Evolutionary conservation across 2,113 vertebrate species (phyloP).

Genomic region (Cromileptes altivelis): DNA sequence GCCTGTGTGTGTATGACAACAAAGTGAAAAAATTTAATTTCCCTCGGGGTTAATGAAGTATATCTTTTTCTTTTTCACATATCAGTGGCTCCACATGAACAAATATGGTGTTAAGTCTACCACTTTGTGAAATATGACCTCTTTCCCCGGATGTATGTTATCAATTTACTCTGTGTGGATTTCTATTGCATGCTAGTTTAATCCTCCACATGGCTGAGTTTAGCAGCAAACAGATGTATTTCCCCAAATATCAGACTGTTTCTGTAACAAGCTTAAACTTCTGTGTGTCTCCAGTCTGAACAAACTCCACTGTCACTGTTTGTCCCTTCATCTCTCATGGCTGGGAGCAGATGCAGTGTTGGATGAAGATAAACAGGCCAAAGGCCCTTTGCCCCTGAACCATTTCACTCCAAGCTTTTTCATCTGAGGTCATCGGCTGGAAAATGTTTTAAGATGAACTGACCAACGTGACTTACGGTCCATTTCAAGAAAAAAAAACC

Average conservation of each 20-base stretch:
- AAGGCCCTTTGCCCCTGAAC: not conserved
- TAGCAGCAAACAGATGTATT: constrained; percentile 1
- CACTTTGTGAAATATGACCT: no score
- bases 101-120: no score
- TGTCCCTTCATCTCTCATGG: not conserved
- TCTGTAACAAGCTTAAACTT: not conserved
- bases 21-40: no score
- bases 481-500: not conserved
- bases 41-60: no score
- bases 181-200: no score
- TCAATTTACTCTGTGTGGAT: no score
- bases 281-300: not conserved
- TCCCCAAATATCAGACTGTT: not conserved
- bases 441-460: not conserved
- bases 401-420: not conserved
- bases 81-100: no score
- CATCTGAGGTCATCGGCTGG: not conserved
- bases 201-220: not conserved
- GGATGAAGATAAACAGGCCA: constrained; percentile 11
- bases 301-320: not conserved
- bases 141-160: no score
- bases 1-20: no score
- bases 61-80: no score
- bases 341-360: constrained; percentile 2
- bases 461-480: not conserved